A percentile compares a stretch with the other conserved stretches of the same genome.
Conservation (phyloP, 2,113 vertebrate species). For the Caranx melampygus region DNA sequence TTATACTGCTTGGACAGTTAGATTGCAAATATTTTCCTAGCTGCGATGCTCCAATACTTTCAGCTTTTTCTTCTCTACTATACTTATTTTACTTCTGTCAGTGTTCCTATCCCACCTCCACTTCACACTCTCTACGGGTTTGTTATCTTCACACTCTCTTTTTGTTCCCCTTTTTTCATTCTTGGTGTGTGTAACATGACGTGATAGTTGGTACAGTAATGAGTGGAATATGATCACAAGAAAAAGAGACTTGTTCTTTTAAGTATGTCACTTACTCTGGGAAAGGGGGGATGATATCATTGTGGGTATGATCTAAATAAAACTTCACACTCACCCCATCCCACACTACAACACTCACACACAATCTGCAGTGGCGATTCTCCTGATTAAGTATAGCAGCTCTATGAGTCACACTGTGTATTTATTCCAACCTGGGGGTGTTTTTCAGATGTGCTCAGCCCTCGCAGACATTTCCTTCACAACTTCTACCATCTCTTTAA, state of each 20-base stretch:
- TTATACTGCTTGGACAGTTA: too few relatives aligned
- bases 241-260: conserved; percentile 3
- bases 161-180: background rate
- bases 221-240: conserved; percentile 5
- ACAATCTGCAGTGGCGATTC: conserved; percentile 23
- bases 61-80: background rate
- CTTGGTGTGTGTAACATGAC: background rate
- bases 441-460: conserved; percentile 50
- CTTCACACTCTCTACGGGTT: background rate
- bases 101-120: background rate
- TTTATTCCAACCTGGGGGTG: conserved; percentile 59
- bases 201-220: background rate
- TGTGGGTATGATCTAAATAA: conserved; percentile 40
- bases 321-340: conserved; percentile 40
- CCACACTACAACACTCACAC: conserved; percentile 40
- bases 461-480: conserved; percentile 23
- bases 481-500: conserved; percentile 48
- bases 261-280: conserved; percentile 8
- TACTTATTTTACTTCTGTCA: background rate
- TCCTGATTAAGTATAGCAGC: conserved; percentile 38
- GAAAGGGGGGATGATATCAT: conserved; percentile 22
- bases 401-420: conserved; percentile 54
- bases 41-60: background rate
- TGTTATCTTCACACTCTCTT: background rate
- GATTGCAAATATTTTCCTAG: background rate